Conservation (phyloP, 2,797 vertebrate species). For the Hippopotamyrus pictus region DNA sequence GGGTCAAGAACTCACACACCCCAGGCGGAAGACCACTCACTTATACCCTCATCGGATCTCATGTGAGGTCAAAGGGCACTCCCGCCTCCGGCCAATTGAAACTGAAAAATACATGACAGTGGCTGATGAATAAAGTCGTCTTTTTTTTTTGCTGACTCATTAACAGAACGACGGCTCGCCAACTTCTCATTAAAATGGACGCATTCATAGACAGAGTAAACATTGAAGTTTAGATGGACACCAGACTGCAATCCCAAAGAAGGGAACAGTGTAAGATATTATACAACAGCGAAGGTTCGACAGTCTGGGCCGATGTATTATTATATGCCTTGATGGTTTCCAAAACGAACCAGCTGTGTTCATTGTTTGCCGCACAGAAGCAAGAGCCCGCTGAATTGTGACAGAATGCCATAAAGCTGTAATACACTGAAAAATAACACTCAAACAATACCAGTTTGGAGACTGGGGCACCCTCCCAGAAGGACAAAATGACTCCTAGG, state of each 20-base stretch:
- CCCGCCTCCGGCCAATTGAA: background rate
- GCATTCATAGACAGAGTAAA: background rate
- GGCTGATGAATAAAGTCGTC: background rate
- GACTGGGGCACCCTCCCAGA: background rate
- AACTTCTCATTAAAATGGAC: background rate
- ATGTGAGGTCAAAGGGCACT: background rate
- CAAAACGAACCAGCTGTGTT: slow-evolving; percentile 33
- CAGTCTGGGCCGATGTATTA: background rate
- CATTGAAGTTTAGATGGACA: background rate
- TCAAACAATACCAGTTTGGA: background rate
- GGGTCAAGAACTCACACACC: background rate
- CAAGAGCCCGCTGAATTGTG: slow-evolving; percentile 41
- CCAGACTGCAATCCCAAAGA: slow-evolving; percentile 29
- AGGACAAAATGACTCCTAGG: background rate
- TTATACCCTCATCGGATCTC: background rate
- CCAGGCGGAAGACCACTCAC: background rate
- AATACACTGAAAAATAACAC: background rate
- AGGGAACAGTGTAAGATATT: background rate
- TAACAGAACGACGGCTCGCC: background rate
- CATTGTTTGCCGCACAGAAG: slow-evolving; percentile 41
- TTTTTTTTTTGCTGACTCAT: background rate
- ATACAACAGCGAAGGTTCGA: background rate
- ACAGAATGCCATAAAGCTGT: slow-evolving; percentile 28
- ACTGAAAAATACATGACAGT: background rate
- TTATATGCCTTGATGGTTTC: slow-evolving; percentile 15